A percentile compares a stretch with the other conserved stretches of the same genome.
Evolutionary conservation across 2,113 vertebrate species (phyloP).

Genomic region (Onychostoma macrolepis): DNA sequence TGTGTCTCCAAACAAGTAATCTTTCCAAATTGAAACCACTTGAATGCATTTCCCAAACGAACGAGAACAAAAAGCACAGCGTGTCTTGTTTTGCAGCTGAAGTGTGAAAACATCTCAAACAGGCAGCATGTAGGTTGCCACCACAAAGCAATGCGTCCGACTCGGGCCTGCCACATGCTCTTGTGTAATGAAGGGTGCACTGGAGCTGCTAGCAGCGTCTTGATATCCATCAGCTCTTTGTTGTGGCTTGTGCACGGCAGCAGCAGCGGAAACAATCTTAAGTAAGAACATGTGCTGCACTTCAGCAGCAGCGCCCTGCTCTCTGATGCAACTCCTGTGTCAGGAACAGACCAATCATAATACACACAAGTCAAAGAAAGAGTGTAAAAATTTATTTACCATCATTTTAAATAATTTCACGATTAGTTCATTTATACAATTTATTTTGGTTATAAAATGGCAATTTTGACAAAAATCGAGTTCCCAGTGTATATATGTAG

Average conservation of each 20-base stretch:
- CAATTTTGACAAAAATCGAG: conserved; percentile 78
- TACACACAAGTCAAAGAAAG: conserved; percentile 2
- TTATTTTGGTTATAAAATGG: conserved; percentile 79
- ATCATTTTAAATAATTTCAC: conserved; percentile 84
- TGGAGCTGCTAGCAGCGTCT: conserved; percentile 19
- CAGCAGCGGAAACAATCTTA: conserved; percentile 36
- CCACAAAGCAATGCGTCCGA: neutral
- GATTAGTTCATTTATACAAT: conserved; percentile 86
- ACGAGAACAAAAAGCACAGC: neutral
- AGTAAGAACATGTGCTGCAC: conserved; percentile 17
- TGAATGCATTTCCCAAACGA: neutral
- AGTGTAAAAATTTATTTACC: conserved; percentile 72
- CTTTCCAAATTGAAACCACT: neutral
- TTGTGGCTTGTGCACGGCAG: conserved; percentile 52
- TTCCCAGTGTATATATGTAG: conserved; percentile 89
- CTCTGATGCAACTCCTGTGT: neutral
- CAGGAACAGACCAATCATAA: too few species aligned
- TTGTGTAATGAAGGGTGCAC: neutral
- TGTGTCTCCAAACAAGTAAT: neutral
- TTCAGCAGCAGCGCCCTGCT: neutral
- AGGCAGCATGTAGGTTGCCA: neutral
- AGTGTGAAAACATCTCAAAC: neutral
- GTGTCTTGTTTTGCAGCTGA: neutral
- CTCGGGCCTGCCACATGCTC: neutral
- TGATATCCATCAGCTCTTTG: conserved; percentile 30